A percentile compares a stretch with the other conserved stretches of the same genome.
Conservation (phyloP, 2,113 vertebrate genomes). For the Todiramphus saurophagus region DNA sequence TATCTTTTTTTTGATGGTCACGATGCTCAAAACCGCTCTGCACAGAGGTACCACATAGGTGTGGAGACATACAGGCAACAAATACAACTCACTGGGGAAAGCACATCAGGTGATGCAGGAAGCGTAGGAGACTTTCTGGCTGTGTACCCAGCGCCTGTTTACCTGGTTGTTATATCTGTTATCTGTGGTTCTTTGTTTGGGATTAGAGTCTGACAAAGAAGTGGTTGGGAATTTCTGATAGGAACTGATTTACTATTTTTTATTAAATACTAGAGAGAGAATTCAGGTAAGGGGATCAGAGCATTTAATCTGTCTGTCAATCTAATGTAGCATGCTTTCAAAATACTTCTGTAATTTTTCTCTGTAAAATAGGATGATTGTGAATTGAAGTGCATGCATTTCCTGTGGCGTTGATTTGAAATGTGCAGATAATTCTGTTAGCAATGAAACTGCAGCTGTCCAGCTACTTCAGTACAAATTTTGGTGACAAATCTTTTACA, state of each 20-base stretch:
- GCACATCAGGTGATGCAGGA: not conserved
- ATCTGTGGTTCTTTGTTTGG: not conserved
- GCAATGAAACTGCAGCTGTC: not conserved
- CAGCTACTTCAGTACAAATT: not conserved
- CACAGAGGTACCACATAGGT: too few relatives aligned
- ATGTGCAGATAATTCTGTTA: not conserved
- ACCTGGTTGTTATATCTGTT: not conserved
- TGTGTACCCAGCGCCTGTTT: not conserved
- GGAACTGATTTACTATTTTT: not conserved
- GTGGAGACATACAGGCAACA: not conserved
- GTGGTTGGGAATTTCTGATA: not conserved
- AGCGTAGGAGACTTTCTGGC: not conserved
- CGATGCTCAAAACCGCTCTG: not conserved
- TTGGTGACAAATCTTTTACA: not conserved
- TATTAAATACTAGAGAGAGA: not conserved
- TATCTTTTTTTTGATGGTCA: not conserved
- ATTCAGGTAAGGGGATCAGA: not conserved
- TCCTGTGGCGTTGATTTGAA: not conserved
- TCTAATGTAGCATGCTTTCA: not conserved
- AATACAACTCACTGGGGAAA: not conserved
- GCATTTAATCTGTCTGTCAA: not conserved
- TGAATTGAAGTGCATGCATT: not conserved
- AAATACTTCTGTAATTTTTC: not conserved
- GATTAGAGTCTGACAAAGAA: not conserved
- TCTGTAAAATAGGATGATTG: not conserved